These are phyloP conservation scores for Hirtodrosophila trivittata DNA, from an alignment of 2,888 invertebrate species.

Conservation along the genomic window DNA sequence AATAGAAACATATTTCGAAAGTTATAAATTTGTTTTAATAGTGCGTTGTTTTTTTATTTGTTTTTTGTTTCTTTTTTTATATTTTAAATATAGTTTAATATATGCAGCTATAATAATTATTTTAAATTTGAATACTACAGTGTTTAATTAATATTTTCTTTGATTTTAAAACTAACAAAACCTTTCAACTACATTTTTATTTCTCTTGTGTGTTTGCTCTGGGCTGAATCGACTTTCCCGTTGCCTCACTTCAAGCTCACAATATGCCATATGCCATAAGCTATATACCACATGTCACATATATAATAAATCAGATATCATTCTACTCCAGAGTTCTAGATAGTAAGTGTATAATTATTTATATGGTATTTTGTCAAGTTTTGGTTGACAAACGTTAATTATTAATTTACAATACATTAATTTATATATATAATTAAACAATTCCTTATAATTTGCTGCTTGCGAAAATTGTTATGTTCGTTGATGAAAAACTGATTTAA, in stretches of 20 bases:
- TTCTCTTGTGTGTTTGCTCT: constrained; percentile 52
- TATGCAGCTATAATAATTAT: constrained; percentile 74
- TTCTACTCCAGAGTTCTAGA: constrained; percentile 70
- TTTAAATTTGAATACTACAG: constrained; percentile 72
- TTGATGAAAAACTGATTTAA: constrained; percentile 33
- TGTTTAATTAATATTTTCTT: constrained; percentile 57
- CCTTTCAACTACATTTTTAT: constrained; percentile 56
- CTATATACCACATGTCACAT: too few relatives aligned
- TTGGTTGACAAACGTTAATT: constrained; percentile 28
- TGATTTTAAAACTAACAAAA: constrained; percentile 63
- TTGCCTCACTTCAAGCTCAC: neutral
- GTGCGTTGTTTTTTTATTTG: constrained; percentile 64
- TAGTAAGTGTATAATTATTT: constrained; percentile 57
- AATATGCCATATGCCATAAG: neutral
- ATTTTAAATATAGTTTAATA: constrained; percentile 73
- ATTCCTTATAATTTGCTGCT: constrained; percentile 40
- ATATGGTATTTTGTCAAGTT: constrained; percentile 27
- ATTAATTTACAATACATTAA: constrained; percentile 55
- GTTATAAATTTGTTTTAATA: constrained; percentile 44
- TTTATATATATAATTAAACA: constrained; percentile 59
- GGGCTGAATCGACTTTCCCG: neutral
- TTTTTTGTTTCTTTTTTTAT: constrained; percentile 46
- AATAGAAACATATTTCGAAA: neutral
- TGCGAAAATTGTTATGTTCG: constrained; percentile 42
- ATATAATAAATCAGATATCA: too few relatives aligned